Evolutionary conservation across 2,113 vertebrate species (phyloP).

Genomic region (Dryoscopus gambensis): DNA sequence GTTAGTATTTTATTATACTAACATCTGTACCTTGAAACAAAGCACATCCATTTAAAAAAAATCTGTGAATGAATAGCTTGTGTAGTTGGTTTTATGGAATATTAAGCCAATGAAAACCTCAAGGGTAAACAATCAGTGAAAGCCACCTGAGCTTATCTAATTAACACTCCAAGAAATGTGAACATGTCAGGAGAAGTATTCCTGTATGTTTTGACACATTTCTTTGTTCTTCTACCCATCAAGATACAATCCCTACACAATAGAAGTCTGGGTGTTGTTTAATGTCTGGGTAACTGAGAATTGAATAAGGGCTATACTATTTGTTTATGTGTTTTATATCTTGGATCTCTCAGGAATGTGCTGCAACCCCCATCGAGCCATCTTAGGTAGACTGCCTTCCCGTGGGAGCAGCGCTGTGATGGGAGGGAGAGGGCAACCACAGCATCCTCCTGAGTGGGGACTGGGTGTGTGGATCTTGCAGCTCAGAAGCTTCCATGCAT

Average conservation of each 20-base stretch:
- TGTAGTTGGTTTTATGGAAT: background rate
- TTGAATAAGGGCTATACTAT: background rate
- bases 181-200: background rate
- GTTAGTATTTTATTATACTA: constrained; percentile 56
- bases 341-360: background rate
- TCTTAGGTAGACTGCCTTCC: background rate
- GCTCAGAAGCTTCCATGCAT: background rate
- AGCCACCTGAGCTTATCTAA: background rate
- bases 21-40: constrained; percentile 59
- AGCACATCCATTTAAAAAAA: constrained; percentile 18
- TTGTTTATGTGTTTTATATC: background rate
- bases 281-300: background rate
- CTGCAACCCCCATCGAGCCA: background rate
- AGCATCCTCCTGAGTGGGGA: accelerated
- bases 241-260: background rate
- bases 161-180: background rate
- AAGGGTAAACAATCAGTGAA: background rate
- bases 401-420: accelerated
- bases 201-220: background rate
- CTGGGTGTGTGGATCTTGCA: background rate
- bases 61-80: background rate
- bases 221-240: constrained; percentile 39
- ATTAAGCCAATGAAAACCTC: background rate
- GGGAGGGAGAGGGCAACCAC: background rate
- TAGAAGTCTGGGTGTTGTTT: background rate